These are phyloP conservation scores for Dichetophora obliterata DNA, from an alignment of 2,888 invertebrate species.

Conservation along the genomic window DNA sequence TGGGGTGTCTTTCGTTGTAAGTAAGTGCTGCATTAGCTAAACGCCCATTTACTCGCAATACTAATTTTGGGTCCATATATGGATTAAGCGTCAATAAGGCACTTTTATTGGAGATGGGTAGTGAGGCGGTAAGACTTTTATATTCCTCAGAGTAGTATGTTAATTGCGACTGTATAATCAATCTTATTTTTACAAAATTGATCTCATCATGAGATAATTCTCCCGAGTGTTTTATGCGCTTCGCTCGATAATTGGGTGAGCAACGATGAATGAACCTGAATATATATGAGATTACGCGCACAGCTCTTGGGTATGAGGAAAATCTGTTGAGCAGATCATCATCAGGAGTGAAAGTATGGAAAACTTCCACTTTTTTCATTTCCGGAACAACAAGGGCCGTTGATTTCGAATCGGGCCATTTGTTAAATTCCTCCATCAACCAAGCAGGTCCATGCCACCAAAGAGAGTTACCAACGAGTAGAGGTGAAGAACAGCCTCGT, in stretches of 20 bases:
- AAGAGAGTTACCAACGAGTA: not conserved
- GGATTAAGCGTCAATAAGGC: too few relatives aligned
- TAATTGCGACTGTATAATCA: not conserved
- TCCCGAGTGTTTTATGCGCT: too few relatives aligned
- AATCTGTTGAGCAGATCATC: not conserved
- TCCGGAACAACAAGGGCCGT: too few relatives aligned
- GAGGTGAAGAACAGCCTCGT: constrained; percentile 12
- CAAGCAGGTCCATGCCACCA: constrained; percentile 39
- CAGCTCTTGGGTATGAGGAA: not conserved
- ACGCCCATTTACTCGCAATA: too few relatives aligned
- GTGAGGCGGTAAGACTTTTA: not conserved
- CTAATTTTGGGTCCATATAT: too few relatives aligned
- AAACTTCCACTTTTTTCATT: not conserved
- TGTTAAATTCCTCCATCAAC: not conserved
- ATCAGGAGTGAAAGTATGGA: not conserved
- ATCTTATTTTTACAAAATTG: too few relatives aligned
- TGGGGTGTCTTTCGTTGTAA: too few relatives aligned
- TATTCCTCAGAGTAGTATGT: not conserved
- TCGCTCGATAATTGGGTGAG: not conserved
- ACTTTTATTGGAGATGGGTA: too few relatives aligned
- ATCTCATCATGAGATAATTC: not conserved
- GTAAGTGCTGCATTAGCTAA: too few relatives aligned
- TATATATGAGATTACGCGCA: not conserved
- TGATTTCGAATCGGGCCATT: too few relatives aligned
- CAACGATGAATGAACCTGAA: not conserved